Evolutionary conservation across 1,140 invertebrate species (phyloP), one percentile per base, ranked within the genome.

Genomic region (Lordiphosa mommai): DNA sequence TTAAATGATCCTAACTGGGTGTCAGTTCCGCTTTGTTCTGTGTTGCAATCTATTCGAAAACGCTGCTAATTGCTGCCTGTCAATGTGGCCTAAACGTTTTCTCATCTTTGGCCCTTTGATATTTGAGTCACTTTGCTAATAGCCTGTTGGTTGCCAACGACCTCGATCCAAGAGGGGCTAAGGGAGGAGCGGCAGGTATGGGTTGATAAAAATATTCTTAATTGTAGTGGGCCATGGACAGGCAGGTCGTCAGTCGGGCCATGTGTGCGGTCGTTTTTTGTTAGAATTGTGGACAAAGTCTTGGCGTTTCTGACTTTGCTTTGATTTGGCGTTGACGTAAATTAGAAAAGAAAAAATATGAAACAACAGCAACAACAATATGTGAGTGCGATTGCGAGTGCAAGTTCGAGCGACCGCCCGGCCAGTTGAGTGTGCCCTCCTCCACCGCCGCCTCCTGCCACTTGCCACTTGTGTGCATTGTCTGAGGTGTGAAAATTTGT

Each of bases 61-160:
- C 12, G 34, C 51, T 71, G 72, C 72, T 77, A 76, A 77, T 77
- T 76, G 72, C 66, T 67, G 72, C 34, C 49, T 57, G 61, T 71
- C 61, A 66, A 16, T 30, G 16, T 17, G 17, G 17, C 29, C 12
- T 27, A 50, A 46, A 44, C 34, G 16, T 27, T 27, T 41, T 16
- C 37, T 46, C 33, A 43, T 60, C 33, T 8, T 32, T 36, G 41
- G 70, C 52, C 58, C 77, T 82, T 82, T 82, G 76, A 82, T 82
- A 82, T 82, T 82, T 76, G 76, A 82, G 76, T 64, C 71, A 63
- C 57, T 84, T 64, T 84, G 71, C 76, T 84, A 82, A 82, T 82
- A 82, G 76, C 76, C 67, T 57, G n/a, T 14, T 34, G 7, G 16
- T 4, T 23, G 20, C 20, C 20, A 23, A 23, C 20, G 20, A 4